Evolutionary conservation across 2,888 invertebrate genomes (phyloP), one percentile per base, ranked within the genome.

Genomic region (Amphipyra berbera): DNA sequence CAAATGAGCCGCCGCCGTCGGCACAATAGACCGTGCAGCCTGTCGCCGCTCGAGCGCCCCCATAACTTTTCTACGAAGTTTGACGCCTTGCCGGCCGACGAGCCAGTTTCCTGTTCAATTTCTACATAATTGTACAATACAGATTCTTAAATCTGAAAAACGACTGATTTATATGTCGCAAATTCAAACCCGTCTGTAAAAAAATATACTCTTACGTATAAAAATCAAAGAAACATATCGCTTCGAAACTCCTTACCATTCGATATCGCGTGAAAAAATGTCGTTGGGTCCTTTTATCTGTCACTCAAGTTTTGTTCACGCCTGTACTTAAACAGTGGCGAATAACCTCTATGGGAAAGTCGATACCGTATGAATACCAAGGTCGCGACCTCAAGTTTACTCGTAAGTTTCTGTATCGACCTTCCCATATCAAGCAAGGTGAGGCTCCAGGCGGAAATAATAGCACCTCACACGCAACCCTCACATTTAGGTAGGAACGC

Each of bases 391-490:
- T 87, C 78, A 84, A 88, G 86, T 84, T 84, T 82, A 83, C 85
- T 82, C 75, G 79, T 78, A 83, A 82, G 81, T 85, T 85, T 84
- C 84, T 80, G 77, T 84, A 87, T 86, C 85, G 88, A 85, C 86
- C 85, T 87, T 82, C 80, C 82, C 82, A 82, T 88, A 88, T 85
- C 86, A 77, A 79, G 82, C 87, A 87, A 91, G 90, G 92, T 87
- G 89, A 91, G 88, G 84, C 83, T 82, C 75, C 64, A 76, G 76
- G 74, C 83, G 89, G 88, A 87, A 85, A 87, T 91, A 90, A 90
- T 90, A 82, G 84, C 83, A 72, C 69, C 82, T 74, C 75, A 87
- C 92, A 90, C 90, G 91, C 92, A 86, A 92, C 83, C 79, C 76
- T 79, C 76, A 73, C 88, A 87, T 90, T 90, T 87, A 55, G 62